These are phyloP conservation scores for Condylura cristata DNA, from an alignment of 2,113 vertebrate genomes.

Conservation along the genomic window DNA sequence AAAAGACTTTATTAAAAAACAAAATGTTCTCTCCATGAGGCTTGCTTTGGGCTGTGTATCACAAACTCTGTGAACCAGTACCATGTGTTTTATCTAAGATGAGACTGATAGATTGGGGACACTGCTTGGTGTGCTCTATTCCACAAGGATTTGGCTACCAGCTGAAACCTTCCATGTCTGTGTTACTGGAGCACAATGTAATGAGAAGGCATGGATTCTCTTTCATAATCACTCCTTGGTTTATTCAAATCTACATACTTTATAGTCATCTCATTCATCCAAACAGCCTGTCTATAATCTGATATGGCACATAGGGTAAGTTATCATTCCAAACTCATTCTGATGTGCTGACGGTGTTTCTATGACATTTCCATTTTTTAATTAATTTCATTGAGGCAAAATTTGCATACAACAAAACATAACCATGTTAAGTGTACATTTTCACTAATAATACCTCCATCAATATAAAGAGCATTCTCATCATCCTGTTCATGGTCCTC, in stretches of 20 bases:
- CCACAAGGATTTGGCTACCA: constrained; percentile 54
- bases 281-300: neutral
- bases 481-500: neutral
- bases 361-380: constrained; percentile 3
- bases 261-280: neutral
- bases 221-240: neutral
- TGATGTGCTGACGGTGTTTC: neutral
- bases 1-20: neutral
- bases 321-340: constrained; percentile 18
- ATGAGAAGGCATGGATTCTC: constrained; percentile 4
- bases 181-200: constrained; percentile 29
- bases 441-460: neutral
- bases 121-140: constrained; percentile 5
- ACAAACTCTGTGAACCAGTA: constrained; percentile 14
- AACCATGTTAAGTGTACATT: neutral
- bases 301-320: neutral
- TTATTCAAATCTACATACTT: neutral
- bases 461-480: neutral
- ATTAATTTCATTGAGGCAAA: neutral
- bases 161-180: neutral
- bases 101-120: constrained; percentile 37
- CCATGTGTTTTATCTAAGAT: constrained; percentile 43
- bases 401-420: neutral
- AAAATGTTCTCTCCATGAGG: constrained; percentile 49
- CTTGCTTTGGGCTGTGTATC: constrained; percentile 21